These are phyloP conservation scores for Cavia porcellus DNA, from an alignment of 2,113 vertebrate genomes.

Conservation along the genomic window DNA sequence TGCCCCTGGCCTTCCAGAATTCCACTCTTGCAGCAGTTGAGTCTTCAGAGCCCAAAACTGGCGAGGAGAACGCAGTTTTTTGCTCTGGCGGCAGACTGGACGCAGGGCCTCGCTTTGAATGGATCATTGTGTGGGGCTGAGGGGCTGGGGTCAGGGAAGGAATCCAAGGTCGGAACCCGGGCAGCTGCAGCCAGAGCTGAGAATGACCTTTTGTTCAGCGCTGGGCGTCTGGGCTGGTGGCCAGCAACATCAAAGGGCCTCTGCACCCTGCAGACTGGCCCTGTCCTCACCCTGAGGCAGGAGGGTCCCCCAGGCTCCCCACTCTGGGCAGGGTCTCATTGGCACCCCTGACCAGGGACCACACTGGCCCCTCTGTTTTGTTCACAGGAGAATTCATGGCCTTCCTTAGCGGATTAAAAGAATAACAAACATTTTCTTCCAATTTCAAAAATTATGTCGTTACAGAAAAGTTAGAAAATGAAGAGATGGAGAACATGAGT, in stretches of 20 bases:
- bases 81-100: constrained; percentile 81
- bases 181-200: constrained; percentile 77
- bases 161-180: constrained; percentile 87
- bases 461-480: background rate
- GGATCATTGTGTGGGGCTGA: constrained; percentile 82
- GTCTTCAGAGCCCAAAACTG: constrained; percentile 46
- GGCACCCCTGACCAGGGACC: constrained; percentile 70
- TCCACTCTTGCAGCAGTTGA: background rate
- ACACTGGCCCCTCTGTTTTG: background rate
- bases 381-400: background rate
- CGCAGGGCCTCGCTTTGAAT: constrained; percentile 78
- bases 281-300: constrained; percentile 86
- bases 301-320: background rate
- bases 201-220: constrained; percentile 89
- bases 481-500: background rate
- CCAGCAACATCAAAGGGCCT: constrained; percentile 92
- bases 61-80: constrained; percentile 64
- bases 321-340: constrained; percentile 61
- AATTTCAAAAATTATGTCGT: background rate
- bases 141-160: constrained; percentile 85
- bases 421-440: background rate
- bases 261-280: constrained; percentile 90
- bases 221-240: constrained; percentile 83
- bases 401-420: background rate
- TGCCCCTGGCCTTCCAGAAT: background rate